Percentiles rank a stretch among this genome's conserved stretches.
phyloP scores from a whole-genome alignment of 2,888 invertebrate genomes.

The Ophonus ardosiacus region DNA sequence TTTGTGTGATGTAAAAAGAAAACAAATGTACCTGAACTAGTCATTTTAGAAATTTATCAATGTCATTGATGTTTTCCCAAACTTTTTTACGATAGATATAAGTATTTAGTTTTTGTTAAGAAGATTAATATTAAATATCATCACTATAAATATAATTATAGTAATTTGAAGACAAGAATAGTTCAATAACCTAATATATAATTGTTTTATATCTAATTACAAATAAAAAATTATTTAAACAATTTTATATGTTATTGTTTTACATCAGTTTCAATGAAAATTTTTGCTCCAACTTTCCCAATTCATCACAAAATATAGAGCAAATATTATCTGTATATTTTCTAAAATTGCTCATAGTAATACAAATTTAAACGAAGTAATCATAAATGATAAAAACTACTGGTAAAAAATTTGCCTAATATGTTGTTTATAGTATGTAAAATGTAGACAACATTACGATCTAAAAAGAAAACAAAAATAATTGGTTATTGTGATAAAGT shows the following conservation, averaged over 20 bases:
- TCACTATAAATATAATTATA: background rate
- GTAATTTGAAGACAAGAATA: background rate
- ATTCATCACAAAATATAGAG: background rate
- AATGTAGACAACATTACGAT: conserved; percentile 20
- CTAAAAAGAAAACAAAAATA: conserved; percentile 15
- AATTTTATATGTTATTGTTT: conserved; percentile 3
- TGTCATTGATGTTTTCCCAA: background rate
- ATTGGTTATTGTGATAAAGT: conserved; percentile 15
- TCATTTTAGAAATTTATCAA: background rate
- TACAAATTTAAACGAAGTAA: background rate
- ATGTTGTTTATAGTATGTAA: conserved; percentile 18
- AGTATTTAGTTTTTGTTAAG: background rate
- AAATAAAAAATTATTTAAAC: background rate
- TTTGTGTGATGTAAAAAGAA: too few relatives aligned
- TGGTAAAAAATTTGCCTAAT: conserved; percentile 5
- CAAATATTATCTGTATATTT: background rate
- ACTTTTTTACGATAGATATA: background rate
- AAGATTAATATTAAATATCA: background rate
- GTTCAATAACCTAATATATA: background rate
- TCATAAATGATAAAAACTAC: background rate
- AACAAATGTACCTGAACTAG: too few relatives aligned
- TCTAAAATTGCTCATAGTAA: background rate
- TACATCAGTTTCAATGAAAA: conserved; percentile 13
- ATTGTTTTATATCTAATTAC: background rate
- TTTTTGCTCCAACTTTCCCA: background rate